Evolutionary conservation across 2,113 vertebrate genomes (phyloP).

Genomic region (Crypturellus undulatus): DNA sequence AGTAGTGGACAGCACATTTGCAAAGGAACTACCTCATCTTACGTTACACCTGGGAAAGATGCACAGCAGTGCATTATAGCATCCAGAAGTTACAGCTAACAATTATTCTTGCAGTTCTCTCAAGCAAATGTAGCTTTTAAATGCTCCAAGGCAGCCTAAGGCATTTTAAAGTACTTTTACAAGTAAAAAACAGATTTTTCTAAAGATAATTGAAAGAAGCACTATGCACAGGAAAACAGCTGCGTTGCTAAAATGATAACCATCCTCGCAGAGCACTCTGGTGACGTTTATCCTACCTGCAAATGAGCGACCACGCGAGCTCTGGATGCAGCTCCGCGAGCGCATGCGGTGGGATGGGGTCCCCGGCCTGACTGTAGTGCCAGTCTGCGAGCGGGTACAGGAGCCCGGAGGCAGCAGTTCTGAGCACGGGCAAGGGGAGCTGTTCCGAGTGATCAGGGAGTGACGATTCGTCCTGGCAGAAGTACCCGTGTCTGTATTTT

Average conservation of each 20-base stretch:
- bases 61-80: not conserved
- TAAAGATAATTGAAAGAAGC: not conserved
- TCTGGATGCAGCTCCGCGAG: not conserved
- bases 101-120: not conserved
- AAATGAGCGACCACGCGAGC: not conserved
- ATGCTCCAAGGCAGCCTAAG: slow-evolving; percentile 32
- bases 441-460: not conserved
- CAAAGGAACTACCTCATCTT: not conserved
- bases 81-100: not conserved
- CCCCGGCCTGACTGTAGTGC: not conserved
- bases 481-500: accelerated
- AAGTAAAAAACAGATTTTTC: slow-evolving; percentile 8
- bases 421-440: not conserved
- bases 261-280: not conserved
- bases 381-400: not conserved
- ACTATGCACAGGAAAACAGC: not conserved
- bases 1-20: slow-evolving; percentile 17
- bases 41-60: slow-evolving; percentile 29
- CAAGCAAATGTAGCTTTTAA: not conserved
- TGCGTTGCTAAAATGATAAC: not conserved
- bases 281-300: not conserved
- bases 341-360: accelerated
- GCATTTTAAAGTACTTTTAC: not conserved
- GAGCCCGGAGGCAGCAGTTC: not conserved
- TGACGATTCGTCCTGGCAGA: not conserved